Percentiles rank a stretch among this genome's conserved stretches.
Conservation (phyloP, 2,888 invertebrate genomes). For the Brenthis daphne region DNA sequence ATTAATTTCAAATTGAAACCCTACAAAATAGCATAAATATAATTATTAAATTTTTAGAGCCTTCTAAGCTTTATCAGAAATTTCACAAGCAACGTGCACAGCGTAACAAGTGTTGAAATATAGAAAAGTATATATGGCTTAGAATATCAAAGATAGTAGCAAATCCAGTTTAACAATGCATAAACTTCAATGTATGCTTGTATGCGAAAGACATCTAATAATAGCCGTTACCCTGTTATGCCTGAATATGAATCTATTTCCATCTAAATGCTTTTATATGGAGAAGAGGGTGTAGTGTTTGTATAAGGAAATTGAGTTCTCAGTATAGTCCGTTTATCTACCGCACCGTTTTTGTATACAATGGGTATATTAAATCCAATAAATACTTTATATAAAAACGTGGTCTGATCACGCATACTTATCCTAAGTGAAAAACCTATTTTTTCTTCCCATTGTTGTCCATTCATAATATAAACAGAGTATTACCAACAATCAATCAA, state of each 20-base stretch:
- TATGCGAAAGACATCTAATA: slow-evolving; percentile 1
- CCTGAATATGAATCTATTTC: slow-evolving; percentile 27
- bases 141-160: slow-evolving; percentile 9
- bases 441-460: too few species aligned
- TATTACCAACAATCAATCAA: too few species aligned
- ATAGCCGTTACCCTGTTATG: not conserved
- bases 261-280: slow-evolving; percentile 19
- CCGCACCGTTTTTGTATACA: too few species aligned
- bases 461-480: too few species aligned
- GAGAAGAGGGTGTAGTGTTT: slow-evolving; percentile 28
- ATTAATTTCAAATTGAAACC: too few species aligned
- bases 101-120: too few species aligned
- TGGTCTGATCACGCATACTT: too few species aligned
- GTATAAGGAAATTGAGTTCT: slow-evolving; percentile 34
- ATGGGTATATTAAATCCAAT: not conserved
- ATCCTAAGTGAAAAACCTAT: too few species aligned
- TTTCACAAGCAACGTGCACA: too few species aligned
- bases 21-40: too few species aligned
- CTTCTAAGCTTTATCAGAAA: too few species aligned
- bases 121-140: not conserved
- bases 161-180: not conserved
- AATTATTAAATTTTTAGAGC: too few species aligned
- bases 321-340: not conserved
- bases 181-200: not conserved
- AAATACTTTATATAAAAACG: not conserved